Percentiles rank a stretch among this genome's conserved stretches.
phyloP scores from a whole-genome alignment of 1,140 invertebrate species.

The Hylaeus anthracinus region DNA sequence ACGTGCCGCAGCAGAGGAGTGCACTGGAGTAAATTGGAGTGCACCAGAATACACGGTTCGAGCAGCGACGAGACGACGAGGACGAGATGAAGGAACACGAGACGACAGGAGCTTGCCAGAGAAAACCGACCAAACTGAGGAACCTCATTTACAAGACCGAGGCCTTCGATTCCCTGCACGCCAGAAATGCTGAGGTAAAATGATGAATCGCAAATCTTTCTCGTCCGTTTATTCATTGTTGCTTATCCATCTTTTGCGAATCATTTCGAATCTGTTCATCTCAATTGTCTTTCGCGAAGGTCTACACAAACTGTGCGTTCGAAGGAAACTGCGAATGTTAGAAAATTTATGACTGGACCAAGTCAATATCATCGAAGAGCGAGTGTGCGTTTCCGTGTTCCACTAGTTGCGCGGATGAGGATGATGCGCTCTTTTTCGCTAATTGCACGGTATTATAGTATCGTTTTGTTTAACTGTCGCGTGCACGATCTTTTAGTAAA shows the following conservation, averaged over 20 bases:
- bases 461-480: too few relatives aligned
- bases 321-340: background rate
- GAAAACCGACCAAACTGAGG: conserved; percentile 83
- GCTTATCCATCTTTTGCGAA: conserved; percentile 11
- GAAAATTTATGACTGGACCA: conserved; percentile 10
- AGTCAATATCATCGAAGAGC: conserved; percentile 29
- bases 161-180: conserved; percentile 84
- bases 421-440: too few relatives aligned
- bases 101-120: conserved; percentile 68
- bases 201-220: background rate
- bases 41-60: background rate
- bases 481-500: too few relatives aligned
- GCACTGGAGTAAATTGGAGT: too few relatives aligned
- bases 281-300: background rate
- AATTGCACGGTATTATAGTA: too few relatives aligned
- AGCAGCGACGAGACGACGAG: background rate
- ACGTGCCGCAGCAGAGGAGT: background rate
- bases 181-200: conserved; percentile 79
- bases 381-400: conserved; percentile 12
- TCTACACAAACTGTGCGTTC: background rate
- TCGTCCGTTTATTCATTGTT: background rate
- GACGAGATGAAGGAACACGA: conserved; percentile 76
- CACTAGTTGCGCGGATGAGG: conserved; percentile 37
- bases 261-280: background rate
- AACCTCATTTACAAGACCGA: conserved; percentile 84